Base-by-base conservation (phyloP, 2,113 vertebrate species). In the Platycercus adscitus region DNA sequence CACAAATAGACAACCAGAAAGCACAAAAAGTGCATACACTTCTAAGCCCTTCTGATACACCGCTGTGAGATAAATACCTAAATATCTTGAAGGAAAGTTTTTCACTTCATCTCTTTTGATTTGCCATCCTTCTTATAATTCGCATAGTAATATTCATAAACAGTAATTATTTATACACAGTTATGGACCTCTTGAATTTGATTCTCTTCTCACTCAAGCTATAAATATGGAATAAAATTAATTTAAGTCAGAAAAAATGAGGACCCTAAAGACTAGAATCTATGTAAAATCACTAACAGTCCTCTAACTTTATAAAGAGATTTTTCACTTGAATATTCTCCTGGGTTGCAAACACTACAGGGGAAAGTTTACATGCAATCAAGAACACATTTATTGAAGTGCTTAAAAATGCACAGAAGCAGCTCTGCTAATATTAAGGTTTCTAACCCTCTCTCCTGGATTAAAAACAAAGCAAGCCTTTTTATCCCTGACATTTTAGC, bases 171-270 rank as follows among this genome's bases (percentile, higher is more conserved):
- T 94, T 93, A 96, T 96, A 94, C 69, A 68, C 26, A n/a, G 86
- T 75, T 96, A 94, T 58, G 81, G 86, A 94, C 92, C 86, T 89
- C 88, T 93, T 94, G 80, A 97, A 88, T 96, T 89, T 93, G 65
- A 96, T 96, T 96, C 73, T 96, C 92, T 81, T 96, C 91, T 95
- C 96, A 95, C 70, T 95, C 87, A 92, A 94, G 91, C 69, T 95
- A 91, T 96, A 95, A 96, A 96, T 94, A 96, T 79, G 77, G 88
- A 91, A 95, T 93, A 84, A 94, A 96, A 94, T 95, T 91, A 88
- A 88, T 86, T 73, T 14, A 37, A 94, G 65, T 56, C 39, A 71
- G 88, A 95, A 96, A 97, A 97, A 91, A 94, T 52, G 52, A 94
- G 77, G 83, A 65, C 96, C 77, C 95, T 82, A 69, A 96, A 96